Conservation (phyloP, 2,888 invertebrate genomes). For the Acheta domesticus region DNA sequence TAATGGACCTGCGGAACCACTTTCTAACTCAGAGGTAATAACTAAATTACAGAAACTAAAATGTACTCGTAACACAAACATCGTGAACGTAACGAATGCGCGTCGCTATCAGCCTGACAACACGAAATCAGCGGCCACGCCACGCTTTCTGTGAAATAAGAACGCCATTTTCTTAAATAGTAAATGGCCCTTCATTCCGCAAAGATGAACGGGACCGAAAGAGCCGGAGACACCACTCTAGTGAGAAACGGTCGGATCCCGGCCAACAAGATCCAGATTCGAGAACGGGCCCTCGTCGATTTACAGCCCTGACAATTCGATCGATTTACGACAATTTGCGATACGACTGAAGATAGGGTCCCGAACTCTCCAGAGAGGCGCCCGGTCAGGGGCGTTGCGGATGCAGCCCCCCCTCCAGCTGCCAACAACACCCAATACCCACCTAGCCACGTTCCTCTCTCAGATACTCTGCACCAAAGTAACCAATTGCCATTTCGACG, state of each 20-base stretch:
- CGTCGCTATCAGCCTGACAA: too few species aligned
- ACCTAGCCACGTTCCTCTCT: too few species aligned
- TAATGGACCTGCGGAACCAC: conserved; percentile 9
- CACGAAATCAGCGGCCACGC: too few species aligned
- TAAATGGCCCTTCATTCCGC: too few species aligned
- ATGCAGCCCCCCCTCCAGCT: background rate
- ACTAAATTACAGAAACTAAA: background rate
- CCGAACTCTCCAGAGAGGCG: background rate
- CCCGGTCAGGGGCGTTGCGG: background rate
- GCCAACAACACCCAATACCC: background rate
- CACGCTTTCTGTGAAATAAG: too few species aligned
- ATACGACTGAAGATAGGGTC: background rate
- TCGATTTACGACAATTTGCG: background rate
- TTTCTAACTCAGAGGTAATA: background rate
- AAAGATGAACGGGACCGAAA: background rate
- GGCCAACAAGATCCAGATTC: background rate
- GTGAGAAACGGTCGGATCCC: background rate
- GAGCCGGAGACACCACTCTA: background rate
- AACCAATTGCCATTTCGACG: too few species aligned
- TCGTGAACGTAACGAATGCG: too few species aligned
- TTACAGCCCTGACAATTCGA: background rate
- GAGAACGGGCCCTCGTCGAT: background rate
- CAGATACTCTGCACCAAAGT: too few species aligned
- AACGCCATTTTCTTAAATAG: too few species aligned
- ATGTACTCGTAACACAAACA: background rate